Conservation (phyloP, 2,797 vertebrate species). For the Urocyon cinereoargenteus region DNA sequence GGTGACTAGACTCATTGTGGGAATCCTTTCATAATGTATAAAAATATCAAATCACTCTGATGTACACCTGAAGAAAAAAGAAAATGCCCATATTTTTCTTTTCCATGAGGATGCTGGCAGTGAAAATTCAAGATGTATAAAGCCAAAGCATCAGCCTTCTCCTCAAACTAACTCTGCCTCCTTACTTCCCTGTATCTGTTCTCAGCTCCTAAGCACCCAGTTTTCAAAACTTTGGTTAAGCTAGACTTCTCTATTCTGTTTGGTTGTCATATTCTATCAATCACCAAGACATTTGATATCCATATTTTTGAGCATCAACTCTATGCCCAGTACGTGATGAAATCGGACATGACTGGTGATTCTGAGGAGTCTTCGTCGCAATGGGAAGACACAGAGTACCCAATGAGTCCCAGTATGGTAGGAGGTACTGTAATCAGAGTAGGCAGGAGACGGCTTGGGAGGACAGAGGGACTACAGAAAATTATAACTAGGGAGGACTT, state of each 20-base stretch:
- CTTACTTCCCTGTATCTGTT: neutral
- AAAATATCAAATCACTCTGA: neutral
- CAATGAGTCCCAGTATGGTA: neutral
- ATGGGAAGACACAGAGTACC: neutral
- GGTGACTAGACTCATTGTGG: neutral
- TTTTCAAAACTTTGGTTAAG: neutral
- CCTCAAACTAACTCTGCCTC: neutral
- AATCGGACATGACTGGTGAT: neutral
- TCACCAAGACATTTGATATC: neutral
- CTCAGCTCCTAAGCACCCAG: neutral
- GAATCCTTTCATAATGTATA: neutral
- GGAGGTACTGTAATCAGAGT: neutral
- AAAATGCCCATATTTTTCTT: neutral
- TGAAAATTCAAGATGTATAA: neutral
- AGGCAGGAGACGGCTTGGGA: neutral
- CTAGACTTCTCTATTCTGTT: neutral
- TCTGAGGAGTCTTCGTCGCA: neutral
- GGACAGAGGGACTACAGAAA: conserved; percentile 20
- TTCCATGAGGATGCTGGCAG: neutral
- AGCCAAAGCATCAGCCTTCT: neutral
- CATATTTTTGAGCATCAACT: neutral
- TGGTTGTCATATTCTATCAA: neutral
- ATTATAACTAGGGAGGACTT: neutral
- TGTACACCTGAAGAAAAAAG: neutral
- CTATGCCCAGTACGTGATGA: neutral